A percentile compares a stretch with the other conserved stretches of the same genome.
These are phyloP conservation scores for Gymnorhina tibicen DNA, from an alignment of 2,113 vertebrate species.

Conservation along the genomic window DNA sequence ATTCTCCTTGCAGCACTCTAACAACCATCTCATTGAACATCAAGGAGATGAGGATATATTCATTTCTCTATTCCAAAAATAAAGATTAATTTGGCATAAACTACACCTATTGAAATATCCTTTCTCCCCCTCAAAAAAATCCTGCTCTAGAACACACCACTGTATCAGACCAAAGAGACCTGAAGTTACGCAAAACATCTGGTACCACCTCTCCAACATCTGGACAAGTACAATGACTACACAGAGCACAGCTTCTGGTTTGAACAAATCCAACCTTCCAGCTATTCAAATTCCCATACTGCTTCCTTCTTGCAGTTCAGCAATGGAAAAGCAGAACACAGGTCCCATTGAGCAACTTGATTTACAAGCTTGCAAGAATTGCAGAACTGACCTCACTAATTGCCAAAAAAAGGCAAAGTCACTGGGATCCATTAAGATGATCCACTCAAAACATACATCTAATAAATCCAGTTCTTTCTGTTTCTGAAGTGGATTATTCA, in stretches of 20 bases:
- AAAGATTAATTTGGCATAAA: background rate
- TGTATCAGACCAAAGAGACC: background rate
- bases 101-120: background rate
- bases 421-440: fast-evolving
- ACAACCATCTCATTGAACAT: background rate
- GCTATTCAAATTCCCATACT: background rate
- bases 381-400: background rate
- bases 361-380: background rate
- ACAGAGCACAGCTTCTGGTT: background rate
- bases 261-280: background rate
- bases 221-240: background rate
- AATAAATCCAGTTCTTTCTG: background rate
- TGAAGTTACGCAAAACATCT: background rate
- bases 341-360: fast-evolving
- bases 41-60: background rate
- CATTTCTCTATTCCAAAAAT: background rate
- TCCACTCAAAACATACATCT: background rate
- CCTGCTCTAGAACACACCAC: background rate
- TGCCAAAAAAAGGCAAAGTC: background rate
- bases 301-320: background rate
- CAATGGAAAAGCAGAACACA: background rate
- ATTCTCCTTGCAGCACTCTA: background rate
- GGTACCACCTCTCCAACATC: background rate
- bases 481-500: background rate
- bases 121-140: fast-evolving